phyloP scores from a whole-genome alignment of 2,797 vertebrate species.

The Amazonetta brasiliensis region DNA sequence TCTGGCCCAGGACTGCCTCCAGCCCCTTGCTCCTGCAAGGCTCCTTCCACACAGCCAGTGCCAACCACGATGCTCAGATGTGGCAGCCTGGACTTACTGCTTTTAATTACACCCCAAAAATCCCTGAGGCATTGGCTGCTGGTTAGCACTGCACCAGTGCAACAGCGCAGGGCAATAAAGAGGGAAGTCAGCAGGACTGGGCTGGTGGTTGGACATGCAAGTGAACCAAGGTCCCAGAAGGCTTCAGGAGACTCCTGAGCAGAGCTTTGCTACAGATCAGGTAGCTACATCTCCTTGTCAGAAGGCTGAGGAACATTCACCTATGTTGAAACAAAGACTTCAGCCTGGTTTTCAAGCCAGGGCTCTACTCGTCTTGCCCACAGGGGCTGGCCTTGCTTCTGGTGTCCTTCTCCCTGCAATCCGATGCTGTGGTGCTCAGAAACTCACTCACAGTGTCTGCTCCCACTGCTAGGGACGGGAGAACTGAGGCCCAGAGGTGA shows the following conservation, averaged over 20 bases:
- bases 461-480: background rate
- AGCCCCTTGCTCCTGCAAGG: rapidly evolving
- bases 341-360: background rate
- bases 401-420: background rate
- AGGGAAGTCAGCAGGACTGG: background rate
- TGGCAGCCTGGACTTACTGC: background rate
- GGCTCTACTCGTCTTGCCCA: background rate
- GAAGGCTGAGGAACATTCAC: background rate
- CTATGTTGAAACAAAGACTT: background rate
- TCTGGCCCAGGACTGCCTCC: background rate
- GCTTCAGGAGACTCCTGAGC: no score
- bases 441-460: background rate
- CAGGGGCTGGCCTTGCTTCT: rapidly evolving
- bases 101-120: background rate
- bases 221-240: background rate
- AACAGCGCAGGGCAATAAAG: background rate
- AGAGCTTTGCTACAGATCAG: background rate
- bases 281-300: background rate
- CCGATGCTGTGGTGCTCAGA: rapidly evolving
- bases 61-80: rapidly evolving
- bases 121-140: background rate
- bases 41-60: rapidly evolving
- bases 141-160: rapidly evolving
- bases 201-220: background rate
- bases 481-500: background rate